Evolutionary conservation across 2,888 invertebrate genomes (phyloP).

Genomic region (Galerucella nymphaeae): DNA sequence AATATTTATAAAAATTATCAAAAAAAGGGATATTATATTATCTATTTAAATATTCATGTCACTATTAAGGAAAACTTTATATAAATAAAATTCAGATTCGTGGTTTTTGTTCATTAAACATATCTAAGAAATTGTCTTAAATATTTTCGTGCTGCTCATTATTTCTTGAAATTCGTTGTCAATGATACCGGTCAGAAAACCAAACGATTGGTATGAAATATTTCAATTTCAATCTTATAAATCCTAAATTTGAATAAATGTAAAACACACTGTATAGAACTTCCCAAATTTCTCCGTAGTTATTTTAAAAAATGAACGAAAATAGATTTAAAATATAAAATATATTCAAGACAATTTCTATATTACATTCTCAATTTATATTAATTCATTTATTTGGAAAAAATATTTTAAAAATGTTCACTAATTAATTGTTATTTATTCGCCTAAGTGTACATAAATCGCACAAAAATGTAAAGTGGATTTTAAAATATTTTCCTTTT

Average conservation of each 20-base stretch:
- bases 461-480: not conserved
- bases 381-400: not conserved
- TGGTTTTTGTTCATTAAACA: not conserved
- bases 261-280: too few species aligned
- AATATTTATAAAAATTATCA: constrained; percentile 20
- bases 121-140: not conserved
- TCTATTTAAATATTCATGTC: constrained; percentile 26
- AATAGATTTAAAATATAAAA: too few species aligned
- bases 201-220: too few species aligned
- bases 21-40: constrained; percentile 33
- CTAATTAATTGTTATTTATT: not conserved
- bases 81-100: not conserved
- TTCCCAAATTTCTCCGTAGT: too few species aligned
- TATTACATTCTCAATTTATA: not conserved
- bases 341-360: not conserved
- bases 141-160: too few species aligned
- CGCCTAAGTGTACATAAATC: not conserved
- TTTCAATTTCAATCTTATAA: too few species aligned
- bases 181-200: too few species aligned
- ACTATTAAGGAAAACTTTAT: constrained; percentile 4
- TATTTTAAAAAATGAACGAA: too few species aligned
- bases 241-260: too few species aligned
- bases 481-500: not conserved
- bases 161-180: too few species aligned
- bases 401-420: too few species aligned